Percentiles rank a stretch among this genome's conserved stretches.
Conservation (phyloP, 2,797 vertebrate species). For the Chanos chanos region DNA sequence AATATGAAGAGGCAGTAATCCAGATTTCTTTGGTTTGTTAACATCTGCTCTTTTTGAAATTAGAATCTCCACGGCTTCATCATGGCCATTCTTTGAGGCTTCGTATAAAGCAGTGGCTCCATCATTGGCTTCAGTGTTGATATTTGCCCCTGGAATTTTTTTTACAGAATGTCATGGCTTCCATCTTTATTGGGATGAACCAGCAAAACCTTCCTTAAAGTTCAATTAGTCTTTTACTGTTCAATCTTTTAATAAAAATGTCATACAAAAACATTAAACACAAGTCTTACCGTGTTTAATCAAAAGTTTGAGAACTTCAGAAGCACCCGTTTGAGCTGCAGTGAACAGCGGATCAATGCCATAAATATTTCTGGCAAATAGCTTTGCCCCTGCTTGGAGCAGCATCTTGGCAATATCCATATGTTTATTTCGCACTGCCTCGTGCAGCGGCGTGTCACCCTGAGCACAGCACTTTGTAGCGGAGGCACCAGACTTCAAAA, state of each 20-base stretch:
- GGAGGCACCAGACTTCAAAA: slow-evolving; percentile 69
- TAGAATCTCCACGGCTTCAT: slow-evolving; percentile 70
- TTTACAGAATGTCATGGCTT: no score
- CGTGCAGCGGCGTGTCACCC: slow-evolving; percentile 78
- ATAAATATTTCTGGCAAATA: slow-evolving; percentile 71
- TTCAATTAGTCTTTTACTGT: neutral
- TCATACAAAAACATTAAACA: neutral
- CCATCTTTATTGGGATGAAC: no score
- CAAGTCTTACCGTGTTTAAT: slow-evolving; percentile 69
- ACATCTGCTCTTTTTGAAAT: slow-evolving; percentile 74
- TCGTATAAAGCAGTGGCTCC: slow-evolving; percentile 77
- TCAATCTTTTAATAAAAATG: neutral
- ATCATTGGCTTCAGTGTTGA: slow-evolving; percentile 81
- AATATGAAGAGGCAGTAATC: slow-evolving; percentile 76
- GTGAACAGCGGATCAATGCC: slow-evolving; percentile 79
- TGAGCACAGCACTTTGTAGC: slow-evolving; percentile 73
- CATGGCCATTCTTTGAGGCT: slow-evolving; percentile 78
- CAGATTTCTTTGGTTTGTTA: slow-evolving; percentile 78
- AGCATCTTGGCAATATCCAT: slow-evolving; percentile 75
- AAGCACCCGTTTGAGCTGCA: slow-evolving; percentile 77
- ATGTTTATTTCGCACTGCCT: slow-evolving; percentile 74
- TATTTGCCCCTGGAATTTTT: slow-evolving; percentile 74
- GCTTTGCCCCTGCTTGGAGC: slow-evolving; percentile 72
- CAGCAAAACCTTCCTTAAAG: no score
- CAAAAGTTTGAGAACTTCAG: slow-evolving; percentile 73